Evolutionary conservation across 2,797 vertebrate genomes (phyloP).

Genomic region (Zalophus californianus): DNA sequence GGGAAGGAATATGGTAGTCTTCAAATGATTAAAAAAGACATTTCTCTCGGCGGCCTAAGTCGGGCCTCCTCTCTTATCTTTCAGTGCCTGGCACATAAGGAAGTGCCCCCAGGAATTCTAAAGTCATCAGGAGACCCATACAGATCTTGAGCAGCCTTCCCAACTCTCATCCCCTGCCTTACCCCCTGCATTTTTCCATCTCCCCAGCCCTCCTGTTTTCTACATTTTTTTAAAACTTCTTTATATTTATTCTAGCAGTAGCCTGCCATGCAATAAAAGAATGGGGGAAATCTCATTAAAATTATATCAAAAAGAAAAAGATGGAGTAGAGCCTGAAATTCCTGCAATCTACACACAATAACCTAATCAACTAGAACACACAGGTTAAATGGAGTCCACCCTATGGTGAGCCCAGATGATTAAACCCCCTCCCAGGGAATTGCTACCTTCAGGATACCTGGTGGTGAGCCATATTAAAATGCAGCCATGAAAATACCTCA

Average conservation of each 20-base stretch:
- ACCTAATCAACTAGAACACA: constrained; percentile 78
- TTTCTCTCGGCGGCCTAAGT: background rate
- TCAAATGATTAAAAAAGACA: constrained; percentile 8
- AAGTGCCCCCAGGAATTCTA: constrained; percentile 47
- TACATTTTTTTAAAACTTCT: constrained; percentile 71
- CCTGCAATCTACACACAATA: constrained; percentile 77
- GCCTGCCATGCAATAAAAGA: constrained; percentile 77
- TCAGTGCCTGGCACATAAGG: background rate
- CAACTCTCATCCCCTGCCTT: constrained; percentile 6
- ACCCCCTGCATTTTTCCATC: constrained; percentile 65
- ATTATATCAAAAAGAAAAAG: constrained; percentile 79
- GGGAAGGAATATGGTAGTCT: background rate
- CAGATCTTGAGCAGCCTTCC: constrained; percentile 3
- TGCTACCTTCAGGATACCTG: constrained; percentile 63
- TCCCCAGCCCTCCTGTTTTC: constrained; percentile 67
- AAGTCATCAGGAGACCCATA: constrained; percentile 34
- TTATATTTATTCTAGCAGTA: constrained; percentile 77
- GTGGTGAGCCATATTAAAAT: constrained; percentile 75
- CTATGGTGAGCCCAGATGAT: constrained; percentile 68
- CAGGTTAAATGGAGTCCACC: constrained; percentile 75
- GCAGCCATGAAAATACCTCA: constrained; percentile 69
- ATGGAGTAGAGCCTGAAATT: constrained; percentile 71
- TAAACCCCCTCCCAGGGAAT: constrained; percentile 59
- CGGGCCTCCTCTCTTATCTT: constrained; percentile 45
- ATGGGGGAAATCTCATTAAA: constrained; percentile 78